Conservation (phyloP, 2,888 invertebrate genomes). For the Epistrophe grossulariae region DNA sequence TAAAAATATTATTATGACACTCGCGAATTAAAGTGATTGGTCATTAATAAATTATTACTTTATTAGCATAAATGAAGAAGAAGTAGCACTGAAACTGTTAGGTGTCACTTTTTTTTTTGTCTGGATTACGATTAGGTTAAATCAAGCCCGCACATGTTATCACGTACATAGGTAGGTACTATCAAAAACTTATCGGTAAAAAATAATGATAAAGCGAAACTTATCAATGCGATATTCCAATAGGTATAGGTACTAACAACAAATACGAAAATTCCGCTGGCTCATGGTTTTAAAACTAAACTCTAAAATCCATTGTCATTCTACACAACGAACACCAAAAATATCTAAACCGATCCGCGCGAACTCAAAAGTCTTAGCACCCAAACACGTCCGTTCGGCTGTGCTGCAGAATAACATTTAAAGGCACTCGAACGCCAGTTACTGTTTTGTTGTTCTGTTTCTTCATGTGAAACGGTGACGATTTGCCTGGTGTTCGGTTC, state of each 20-base stretch:
- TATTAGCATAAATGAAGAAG: slow-evolving; percentile 29
- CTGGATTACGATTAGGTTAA: background rate
- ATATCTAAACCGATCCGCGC: slow-evolving; percentile 27
- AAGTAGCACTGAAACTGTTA: slow-evolving; percentile 13
- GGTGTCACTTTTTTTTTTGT: background rate
- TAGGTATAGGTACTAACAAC: background rate
- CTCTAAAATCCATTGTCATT: slow-evolving; percentile 14
- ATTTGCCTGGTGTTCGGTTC: slow-evolving; percentile 50
- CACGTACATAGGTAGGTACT: background rate
- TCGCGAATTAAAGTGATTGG: slow-evolving; percentile 15
- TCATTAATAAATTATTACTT: slow-evolving; percentile 28
- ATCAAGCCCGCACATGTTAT: slow-evolving; percentile 18
- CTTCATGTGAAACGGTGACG: slow-evolving; percentile 29
- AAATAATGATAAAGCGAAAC: slow-evolving; percentile 4
- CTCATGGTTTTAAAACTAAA: slow-evolving; percentile 14
- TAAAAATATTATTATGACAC: slow-evolving; percentile 36
- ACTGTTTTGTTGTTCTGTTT: slow-evolving; percentile 19
- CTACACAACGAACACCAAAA: slow-evolving; percentile 5
- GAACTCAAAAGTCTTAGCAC: slow-evolving; percentile 31
- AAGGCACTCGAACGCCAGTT: slow-evolving; percentile 32
- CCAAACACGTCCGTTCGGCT: slow-evolving; percentile 64
- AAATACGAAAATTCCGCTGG: background rate
- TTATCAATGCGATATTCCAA: background rate
- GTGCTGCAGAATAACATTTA: slow-evolving; percentile 66
- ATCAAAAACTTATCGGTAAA: slow-evolving; percentile 26